Evolutionary conservation across 2,888 invertebrate species (phyloP), one percentile per base, ranked within the genome.

Genomic region (Plebejus argus): DNA sequence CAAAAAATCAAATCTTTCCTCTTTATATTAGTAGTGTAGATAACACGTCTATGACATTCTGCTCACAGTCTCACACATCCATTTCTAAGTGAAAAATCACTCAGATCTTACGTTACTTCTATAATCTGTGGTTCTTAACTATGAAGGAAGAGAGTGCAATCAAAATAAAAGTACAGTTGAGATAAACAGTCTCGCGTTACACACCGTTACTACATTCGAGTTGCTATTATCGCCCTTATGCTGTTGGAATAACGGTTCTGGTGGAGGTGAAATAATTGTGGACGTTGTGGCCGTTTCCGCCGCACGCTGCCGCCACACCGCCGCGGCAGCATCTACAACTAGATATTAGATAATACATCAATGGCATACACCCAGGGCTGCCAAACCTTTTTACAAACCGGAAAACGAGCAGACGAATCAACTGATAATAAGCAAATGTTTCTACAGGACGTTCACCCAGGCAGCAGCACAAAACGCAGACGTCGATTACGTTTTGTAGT

Each of bases 341-440:
- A 85, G 84, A 87, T 87, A 86, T n/a, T n/a, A n/a, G n/a, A 85
- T 85, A 88, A 89, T 89, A 90, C 88, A 88, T 86, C 85, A 89
- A 86, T 86, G 83, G 86, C 85, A 88, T 86, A 87, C 88, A 7
- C 23, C 1, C 28, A 74, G 74, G 74, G 74, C 74, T 74, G 74
- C 20, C 72, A 23, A 45, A 18, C 53, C 1, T 53, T 53, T 53
- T 53, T 49, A 15, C 12, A 23, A 10, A 23, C 23, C 20, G 61
- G 23, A 23, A 61, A 61, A 61, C 12, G 23, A 61, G 23, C 61
- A 12, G 61, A 61, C 49, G 49, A 15, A 5, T 20, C 10, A 10
- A 23, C 23, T 61, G 61, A 61, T 61, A 5, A 10, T 12, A 12
- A 1, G 12, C 10, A 12, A 0, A 12, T 45, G 12, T 15, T 49